Percentiles rank a stretch among this genome's conserved stretches.
Conservation (phyloP, 2,113 vertebrate genomes). For the Chrysochloris asiatica region DNA sequence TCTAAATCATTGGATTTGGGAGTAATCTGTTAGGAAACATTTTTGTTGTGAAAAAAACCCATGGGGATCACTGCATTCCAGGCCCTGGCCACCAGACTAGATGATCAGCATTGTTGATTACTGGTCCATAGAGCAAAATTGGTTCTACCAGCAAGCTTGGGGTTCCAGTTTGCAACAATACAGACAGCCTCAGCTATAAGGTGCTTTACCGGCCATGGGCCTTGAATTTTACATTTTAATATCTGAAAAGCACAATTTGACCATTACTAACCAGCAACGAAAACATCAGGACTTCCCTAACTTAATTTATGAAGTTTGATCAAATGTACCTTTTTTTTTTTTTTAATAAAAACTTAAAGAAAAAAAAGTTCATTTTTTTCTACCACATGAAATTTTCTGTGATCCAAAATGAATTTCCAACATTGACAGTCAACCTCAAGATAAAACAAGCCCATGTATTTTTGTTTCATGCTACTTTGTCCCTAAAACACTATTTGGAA, state of each 20-base stretch:
- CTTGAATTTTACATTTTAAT: background rate
- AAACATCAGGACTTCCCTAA: background rate
- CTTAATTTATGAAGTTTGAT: slow-evolving; percentile 30
- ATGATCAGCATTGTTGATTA: background rate
- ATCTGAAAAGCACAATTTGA: background rate
- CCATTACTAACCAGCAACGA: background rate
- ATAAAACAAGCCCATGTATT: slow-evolving; percentile 37
- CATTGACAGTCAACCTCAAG: background rate
- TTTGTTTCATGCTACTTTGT: slow-evolving; percentile 46
- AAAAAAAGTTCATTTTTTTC: too few species aligned
- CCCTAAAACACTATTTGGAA: slow-evolving; percentile 48
- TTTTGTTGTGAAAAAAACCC: background rate
- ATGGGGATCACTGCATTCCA: background rate
- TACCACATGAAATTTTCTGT: background rate
- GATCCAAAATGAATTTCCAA: slow-evolving; percentile 46
- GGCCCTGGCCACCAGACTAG: background rate
- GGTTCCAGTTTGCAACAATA: background rate
- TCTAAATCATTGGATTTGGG: background rate
- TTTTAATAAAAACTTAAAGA: too few species aligned
- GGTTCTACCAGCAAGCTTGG: background rate
- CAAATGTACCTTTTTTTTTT: slow-evolving; percentile 12
- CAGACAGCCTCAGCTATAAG: background rate
- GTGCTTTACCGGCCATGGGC: background rate
- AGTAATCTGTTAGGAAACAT: background rate
- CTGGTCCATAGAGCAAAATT: background rate